phyloP scores from a whole-genome alignment of 2,797 vertebrate genomes.

The Gymnothorax javanicus region DNA sequence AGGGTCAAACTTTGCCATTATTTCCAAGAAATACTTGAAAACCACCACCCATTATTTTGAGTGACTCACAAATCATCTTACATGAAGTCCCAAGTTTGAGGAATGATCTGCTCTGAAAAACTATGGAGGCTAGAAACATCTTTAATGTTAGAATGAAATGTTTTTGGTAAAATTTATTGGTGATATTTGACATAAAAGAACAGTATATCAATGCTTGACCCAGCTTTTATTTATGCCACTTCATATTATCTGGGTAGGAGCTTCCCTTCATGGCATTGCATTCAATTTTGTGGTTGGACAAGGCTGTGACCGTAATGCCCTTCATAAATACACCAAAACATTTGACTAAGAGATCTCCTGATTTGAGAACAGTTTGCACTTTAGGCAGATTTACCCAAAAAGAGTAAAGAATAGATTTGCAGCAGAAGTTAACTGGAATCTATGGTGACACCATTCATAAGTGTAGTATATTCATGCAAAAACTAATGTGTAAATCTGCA shows the following conservation, averaged over 20 bases:
- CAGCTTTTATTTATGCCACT: not conserved
- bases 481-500: too few species aligned
- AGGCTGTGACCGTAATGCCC: not conserved
- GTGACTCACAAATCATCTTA: not conserved
- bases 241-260: not conserved
- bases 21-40: not conserved
- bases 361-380: not conserved
- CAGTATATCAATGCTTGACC: not conserved
- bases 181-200: not conserved
- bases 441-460: too few species aligned
- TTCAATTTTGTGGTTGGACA: not conserved
- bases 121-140: not conserved
- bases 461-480: too few species aligned
- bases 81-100: not conserved
- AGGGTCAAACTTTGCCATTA: not conserved
- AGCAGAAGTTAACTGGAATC: too few species aligned
- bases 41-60: not conserved
- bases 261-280: too few species aligned
- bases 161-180: not conserved
- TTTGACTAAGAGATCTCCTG: not conserved
- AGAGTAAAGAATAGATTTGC: not conserved
- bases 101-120: not conserved
- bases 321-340: not conserved
- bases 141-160: not conserved
- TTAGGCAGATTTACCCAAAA: not conserved